phyloP scores from a whole-genome alignment of 2,888 invertebrate species.

The Deroplatys truncata region DNA sequence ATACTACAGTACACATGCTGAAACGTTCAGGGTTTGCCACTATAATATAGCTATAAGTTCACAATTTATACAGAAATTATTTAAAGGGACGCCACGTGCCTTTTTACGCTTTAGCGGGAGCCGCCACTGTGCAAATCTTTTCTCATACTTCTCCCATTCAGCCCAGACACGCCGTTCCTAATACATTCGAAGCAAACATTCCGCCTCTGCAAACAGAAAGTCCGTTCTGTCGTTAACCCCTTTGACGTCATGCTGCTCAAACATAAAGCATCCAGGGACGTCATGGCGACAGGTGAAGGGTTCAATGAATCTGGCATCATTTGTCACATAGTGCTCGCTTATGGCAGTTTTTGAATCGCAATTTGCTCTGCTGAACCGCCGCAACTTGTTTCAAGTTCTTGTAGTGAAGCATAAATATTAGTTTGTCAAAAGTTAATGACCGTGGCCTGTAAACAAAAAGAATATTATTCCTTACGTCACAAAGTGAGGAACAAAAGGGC shows the following conservation, averaged over 20 bases:
- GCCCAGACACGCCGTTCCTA: neutral
- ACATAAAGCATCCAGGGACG: neutral
- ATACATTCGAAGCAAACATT: neutral
- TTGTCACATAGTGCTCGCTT: neutral
- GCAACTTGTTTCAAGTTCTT: too few relatives aligned
- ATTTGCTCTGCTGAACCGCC: neutral
- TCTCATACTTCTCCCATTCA: neutral
- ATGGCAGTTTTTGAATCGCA: neutral
- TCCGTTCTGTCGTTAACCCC: neutral
- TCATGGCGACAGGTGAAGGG: neutral
- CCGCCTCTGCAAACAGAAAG: neutral
- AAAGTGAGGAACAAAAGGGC: too few relatives aligned
- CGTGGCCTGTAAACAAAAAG: too few relatives aligned
- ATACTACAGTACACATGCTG: too few relatives aligned
- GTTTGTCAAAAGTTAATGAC: too few relatives aligned
- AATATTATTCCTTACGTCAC: too few relatives aligned
- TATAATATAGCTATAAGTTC: too few relatives aligned
- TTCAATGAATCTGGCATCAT: neutral
- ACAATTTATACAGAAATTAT: too few relatives aligned
- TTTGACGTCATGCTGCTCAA: neutral
- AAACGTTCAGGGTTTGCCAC: too few relatives aligned
- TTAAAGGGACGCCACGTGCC: too few relatives aligned
- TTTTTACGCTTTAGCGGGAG: too few relatives aligned
- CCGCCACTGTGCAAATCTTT: neutral
- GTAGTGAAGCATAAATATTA: too few relatives aligned